A percentile compares a stretch with the other conserved stretches of the same genome.
These are phyloP conservation scores for Fragum fragum DNA, from an alignment of 2,888 invertebrate genomes.

Conservation along the genomic window DNA sequence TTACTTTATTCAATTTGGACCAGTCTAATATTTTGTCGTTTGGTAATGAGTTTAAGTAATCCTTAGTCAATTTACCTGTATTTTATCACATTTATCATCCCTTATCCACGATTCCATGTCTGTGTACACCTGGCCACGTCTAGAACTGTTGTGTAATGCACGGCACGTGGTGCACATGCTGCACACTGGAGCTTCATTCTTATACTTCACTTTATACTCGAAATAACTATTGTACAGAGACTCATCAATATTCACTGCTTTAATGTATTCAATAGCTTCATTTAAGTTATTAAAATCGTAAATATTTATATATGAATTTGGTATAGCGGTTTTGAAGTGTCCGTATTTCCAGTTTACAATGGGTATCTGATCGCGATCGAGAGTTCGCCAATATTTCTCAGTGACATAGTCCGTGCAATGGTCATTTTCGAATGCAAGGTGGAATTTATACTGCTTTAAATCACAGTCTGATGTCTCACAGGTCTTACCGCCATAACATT, in stretches of 20 bases:
- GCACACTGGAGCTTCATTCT: constrained; percentile 57
- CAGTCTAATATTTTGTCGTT: too few species aligned
- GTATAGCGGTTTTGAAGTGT: constrained; percentile 38
- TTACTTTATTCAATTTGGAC: too few species aligned
- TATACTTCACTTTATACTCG: constrained; percentile 69
- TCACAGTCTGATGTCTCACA: constrained; percentile 51
- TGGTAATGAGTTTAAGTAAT: too few species aligned
- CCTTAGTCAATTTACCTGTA: constrained; percentile 63
- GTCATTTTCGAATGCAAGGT: constrained; percentile 76
- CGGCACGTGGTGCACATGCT: constrained; percentile 73
- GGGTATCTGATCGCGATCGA: constrained; percentile 71
- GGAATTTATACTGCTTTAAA: constrained; percentile 75
- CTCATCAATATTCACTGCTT: constrained; percentile 65
- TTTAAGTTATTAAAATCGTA: constrained; percentile 65
- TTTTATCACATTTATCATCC: constrained; percentile 65
- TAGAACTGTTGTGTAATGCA: constrained; percentile 67
- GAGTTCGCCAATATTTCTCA: constrained; percentile 76
- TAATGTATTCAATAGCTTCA: constrained; percentile 62
- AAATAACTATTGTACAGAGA: constrained; percentile 76
- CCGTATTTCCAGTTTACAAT: constrained; percentile 74
- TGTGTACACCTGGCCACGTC: constrained; percentile 63
- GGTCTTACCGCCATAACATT: constrained; percentile 64
- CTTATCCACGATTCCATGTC: constrained; percentile 69
- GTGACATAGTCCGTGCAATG: constrained; percentile 77
- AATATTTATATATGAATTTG: constrained; percentile 68